Percentiles rank a stretch among this genome's conserved stretches.
Conservation (phyloP, 2,888 invertebrate genomes). For the Alviniconcha strummeri region DNA sequence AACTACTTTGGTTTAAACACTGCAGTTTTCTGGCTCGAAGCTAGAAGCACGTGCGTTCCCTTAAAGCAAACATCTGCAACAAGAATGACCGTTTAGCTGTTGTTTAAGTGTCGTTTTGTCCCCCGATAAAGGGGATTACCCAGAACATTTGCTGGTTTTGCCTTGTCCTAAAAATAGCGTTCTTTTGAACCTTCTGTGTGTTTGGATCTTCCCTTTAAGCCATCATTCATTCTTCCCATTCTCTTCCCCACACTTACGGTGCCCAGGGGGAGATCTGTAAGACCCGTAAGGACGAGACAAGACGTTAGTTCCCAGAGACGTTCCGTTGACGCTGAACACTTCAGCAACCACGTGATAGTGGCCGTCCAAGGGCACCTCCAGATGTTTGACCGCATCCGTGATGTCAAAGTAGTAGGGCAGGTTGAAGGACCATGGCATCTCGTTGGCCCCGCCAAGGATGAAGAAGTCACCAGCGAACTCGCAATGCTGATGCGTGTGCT, state of each 20-base stretch:
- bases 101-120: too few species aligned
- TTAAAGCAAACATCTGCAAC: too few species aligned
- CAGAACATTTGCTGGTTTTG: too few species aligned
- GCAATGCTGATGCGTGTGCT: slow-evolving; percentile 32
- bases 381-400: slow-evolving; percentile 33
- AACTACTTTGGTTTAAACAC: too few species aligned
- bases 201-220: too few species aligned
- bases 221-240: too few species aligned
- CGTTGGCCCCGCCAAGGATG: slow-evolving; percentile 44
- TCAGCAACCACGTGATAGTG: slow-evolving; percentile 35
- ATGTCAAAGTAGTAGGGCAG: slow-evolving; percentile 44
- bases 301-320: slow-evolving; percentile 22
- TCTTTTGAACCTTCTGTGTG: too few species aligned
- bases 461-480: slow-evolving; percentile 46
- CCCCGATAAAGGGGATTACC: too few species aligned
- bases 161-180: too few species aligned
- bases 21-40: too few species aligned
- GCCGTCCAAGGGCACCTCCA: slow-evolving; percentile 30
- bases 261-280: slow-evolving; percentile 34
- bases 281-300: slow-evolving; percentile 33
- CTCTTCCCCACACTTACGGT: slow-evolving; percentile 33
- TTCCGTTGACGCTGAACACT: slow-evolving; percentile 44
- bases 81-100: too few species aligned
- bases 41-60: too few species aligned
- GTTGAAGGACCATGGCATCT: slow-evolving; percentile 47